Percentiles rank a stretch among this genome's conserved stretches.
These are phyloP conservation scores for Druon quercuslanigerum DNA, from an alignment of 1,140 invertebrate species.

Conservation along the genomic window DNA sequence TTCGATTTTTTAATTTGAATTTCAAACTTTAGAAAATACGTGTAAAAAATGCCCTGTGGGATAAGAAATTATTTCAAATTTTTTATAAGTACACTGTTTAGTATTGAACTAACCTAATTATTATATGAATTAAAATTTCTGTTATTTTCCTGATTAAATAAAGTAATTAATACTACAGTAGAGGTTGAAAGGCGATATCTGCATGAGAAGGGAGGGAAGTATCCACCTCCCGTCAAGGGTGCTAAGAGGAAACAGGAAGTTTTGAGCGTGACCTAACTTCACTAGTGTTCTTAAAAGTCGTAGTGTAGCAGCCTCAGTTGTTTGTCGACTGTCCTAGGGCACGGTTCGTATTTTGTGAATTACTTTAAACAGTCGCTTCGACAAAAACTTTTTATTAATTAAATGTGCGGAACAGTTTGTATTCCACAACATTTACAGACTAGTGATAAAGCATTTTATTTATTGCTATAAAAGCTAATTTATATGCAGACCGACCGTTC, in stretches of 20 bases:
- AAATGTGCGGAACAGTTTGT: neutral
- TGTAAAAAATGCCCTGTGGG: too few relatives aligned
- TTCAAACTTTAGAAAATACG: too few relatives aligned
- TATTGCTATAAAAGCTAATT: neutral
- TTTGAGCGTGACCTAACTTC: slow-evolving; percentile 23
- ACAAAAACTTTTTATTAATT: neutral
- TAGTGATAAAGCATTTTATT: neutral
- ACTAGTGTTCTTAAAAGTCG: slow-evolving; percentile 16
- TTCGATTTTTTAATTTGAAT: too few relatives aligned
- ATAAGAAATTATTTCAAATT: too few relatives aligned
- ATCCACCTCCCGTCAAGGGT: slow-evolving; percentile 18
- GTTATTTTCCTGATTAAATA: too few relatives aligned
- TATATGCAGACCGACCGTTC: too few relatives aligned
- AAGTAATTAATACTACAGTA: neutral
- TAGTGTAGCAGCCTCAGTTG: slow-evolving; percentile 5
- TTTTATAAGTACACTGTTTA: too few relatives aligned
- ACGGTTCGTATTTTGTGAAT: neutral
- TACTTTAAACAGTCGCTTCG: neutral
- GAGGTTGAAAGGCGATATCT: neutral
- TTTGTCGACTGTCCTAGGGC: neutral
- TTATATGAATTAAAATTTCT: too few relatives aligned
- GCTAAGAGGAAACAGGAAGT: slow-evolving; percentile 16
- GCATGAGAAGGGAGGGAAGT: neutral
- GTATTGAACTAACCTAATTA: too few relatives aligned
- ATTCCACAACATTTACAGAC: neutral